Conservation (phyloP, 92 coral and sea anemone genomes). For the Epizoanthus illoricatus region DNA sequence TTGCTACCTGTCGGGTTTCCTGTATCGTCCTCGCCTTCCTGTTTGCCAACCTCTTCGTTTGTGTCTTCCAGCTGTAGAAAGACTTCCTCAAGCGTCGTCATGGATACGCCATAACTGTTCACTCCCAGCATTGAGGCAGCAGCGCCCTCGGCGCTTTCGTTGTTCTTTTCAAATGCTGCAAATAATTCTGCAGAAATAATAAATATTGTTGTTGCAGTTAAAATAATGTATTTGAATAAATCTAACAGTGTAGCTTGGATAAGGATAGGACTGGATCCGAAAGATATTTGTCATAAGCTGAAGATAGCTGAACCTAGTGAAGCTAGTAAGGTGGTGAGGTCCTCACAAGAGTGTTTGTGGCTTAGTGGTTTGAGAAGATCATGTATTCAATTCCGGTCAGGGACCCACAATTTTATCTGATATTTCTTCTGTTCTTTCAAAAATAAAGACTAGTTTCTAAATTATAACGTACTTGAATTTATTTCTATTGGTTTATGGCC, state of each 20-base stretch:
- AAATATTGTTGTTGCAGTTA: neutral
- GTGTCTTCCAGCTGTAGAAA: conserved; percentile 89
- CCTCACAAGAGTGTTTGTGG: too few species aligned
- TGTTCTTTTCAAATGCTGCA: conserved; percentile 72
- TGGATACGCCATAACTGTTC: conserved; percentile 89
- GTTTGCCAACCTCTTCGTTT: conserved; percentile 42
- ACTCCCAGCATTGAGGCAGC: conserved; percentile 76
- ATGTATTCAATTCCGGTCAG: too few species aligned
- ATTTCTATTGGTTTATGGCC: too few species aligned
- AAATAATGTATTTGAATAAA: neutral
- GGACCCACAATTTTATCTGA: too few species aligned
- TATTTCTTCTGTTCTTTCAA: too few species aligned
- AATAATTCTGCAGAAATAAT: conserved; percentile 59
- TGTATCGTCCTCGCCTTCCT: neutral
- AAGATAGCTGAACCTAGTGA: too few species aligned
- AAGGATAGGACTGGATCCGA: neutral
- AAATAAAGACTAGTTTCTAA: too few species aligned
- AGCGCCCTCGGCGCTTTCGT: conserved; percentile 55
- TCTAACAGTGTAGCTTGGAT: neutral
- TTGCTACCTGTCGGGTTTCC: neutral
- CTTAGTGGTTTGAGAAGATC: too few species aligned
- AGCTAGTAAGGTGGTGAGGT: too few species aligned
- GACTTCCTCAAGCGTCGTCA: conserved; percentile 95
- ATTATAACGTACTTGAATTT: too few species aligned
- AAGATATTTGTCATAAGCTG: too few species aligned